Base-by-base conservation (phyloP, 2,888 invertebrate species). In the Notocelia uddmanniana region DNA sequence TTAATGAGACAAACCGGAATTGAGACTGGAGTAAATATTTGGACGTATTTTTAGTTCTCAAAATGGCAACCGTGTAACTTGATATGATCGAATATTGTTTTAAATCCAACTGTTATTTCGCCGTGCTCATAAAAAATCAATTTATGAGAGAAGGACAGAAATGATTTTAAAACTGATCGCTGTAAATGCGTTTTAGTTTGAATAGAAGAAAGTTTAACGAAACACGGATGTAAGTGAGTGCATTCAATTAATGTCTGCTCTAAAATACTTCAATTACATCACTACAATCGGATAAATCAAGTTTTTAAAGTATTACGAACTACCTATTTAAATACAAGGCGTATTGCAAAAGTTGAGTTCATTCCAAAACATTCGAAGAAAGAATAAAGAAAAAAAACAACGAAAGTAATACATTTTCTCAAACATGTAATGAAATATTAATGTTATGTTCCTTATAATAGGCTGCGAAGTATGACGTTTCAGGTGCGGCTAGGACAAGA, bases 161-260 rank as follows among this genome's bases (percentile, higher is more conserved):
- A 54, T 54, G 21, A 60, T 58, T 60, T 34, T 45, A 55, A 45
- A 59, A 72, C 23, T 58, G 63, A 21, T 19, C 45, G 19, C 13
- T 45, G 58, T 48, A 54, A 73, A 59, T 59, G 68, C 69, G 50
- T 64, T 68, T 57, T 60, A 45, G 37, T 23, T 41, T 69, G 60
- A 55, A 66, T 73, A 66, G 66, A 31, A 60, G 37, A 67, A 67
- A 62, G 62, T 41, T 48, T 69, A 60, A 69, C 69, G 67, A 62
- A 70, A 55, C 67, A 67, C 34, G 23, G 78, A 82, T 77, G 80
- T 83, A 85, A 85, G 41, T 83, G 83, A 82, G 79, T 76, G 79
- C 76, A 82, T 84, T 84, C 80, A 83, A 86, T 85, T 82, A 80
- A 83, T 77, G 72, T 76, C 74, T 60, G 66, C 80, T 81, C 79